Evolutionary conservation across 2,797 vertebrate genomes (phyloP).

Genomic region (Peromyscus attwateri): DNA sequence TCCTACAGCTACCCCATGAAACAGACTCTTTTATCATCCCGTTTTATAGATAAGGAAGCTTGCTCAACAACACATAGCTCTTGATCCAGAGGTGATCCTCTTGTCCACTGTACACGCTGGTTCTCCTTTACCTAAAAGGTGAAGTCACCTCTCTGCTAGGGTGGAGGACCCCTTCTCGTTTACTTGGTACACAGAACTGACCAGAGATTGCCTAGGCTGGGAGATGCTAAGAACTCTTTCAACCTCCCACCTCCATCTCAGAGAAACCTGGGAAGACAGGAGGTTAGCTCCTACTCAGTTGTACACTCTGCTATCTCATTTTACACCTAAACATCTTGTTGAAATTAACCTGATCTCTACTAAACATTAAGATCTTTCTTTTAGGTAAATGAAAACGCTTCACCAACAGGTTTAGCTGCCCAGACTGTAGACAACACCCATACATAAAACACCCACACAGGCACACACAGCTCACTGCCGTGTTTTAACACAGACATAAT

Average conservation of each 20-base stretch:
- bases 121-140: not conserved
- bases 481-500: constrained; percentile 77
- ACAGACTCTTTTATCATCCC: not conserved
- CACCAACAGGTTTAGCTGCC: constrained; percentile 79
- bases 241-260: not conserved
- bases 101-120: not conserved
- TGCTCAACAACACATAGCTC: not conserved
- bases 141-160: not conserved
- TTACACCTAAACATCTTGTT: constrained; percentile 25
- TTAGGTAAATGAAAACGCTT: constrained; percentile 75
- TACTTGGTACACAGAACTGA: not conserved
- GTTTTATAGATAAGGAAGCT: constrained; percentile 3
- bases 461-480: constrained; percentile 71
- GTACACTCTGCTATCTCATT: not conserved
- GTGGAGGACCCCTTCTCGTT: not conserved
- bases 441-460: constrained; percentile 79
- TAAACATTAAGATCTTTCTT: constrained; percentile 58
- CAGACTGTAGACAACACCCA: constrained; percentile 75
- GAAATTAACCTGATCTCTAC: constrained; percentile 58
- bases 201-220: not conserved
- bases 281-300: not conserved
- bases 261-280: not conserved
- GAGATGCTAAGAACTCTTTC: not conserved
- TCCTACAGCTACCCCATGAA: not conserved
- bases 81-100: not conserved